These are phyloP conservation scores for Eucera pruinosa DNA, from an alignment of 2,888 invertebrate species.

Conservation along the genomic window DNA sequence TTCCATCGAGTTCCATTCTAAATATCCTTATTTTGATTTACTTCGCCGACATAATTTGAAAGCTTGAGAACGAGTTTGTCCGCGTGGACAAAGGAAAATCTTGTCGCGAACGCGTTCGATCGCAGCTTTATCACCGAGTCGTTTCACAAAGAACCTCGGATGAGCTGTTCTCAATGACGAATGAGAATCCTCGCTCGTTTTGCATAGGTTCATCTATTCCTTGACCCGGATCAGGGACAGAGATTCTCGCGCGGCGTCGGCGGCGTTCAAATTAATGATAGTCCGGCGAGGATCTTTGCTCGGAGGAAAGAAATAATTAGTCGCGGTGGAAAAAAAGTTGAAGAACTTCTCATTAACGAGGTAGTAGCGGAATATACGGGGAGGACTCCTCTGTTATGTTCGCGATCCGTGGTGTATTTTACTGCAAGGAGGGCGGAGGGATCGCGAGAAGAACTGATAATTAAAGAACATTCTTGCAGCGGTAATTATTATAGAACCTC, in stretches of 20 bases:
- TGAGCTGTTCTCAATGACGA: background rate
- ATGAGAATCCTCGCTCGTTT: slow-evolving; percentile 1
- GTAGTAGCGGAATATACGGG: slow-evolving; percentile 31
- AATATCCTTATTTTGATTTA: slow-evolving; percentile 3
- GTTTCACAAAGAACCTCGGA: background rate
- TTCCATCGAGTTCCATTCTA: background rate
- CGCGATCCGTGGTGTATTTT: background rate
- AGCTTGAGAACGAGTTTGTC: too few species aligned
- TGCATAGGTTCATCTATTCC: slow-evolving; percentile 11
- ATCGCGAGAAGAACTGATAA: slow-evolving; percentile 33
- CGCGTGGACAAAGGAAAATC: slow-evolving; percentile 5
- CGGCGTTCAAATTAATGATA: slow-evolving; percentile 44
- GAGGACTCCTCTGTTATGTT: slow-evolving; percentile 45
- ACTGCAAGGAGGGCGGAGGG: background rate
- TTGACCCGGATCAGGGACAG: slow-evolving; percentile 13
- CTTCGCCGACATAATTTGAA: background rate
- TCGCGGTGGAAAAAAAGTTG: slow-evolving; percentile 33
- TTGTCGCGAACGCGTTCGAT: background rate
- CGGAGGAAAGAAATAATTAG: slow-evolving; percentile 56
- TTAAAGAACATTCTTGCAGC: slow-evolving; percentile 45
- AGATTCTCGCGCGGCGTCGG: background rate
- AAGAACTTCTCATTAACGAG: slow-evolving; percentile 57
- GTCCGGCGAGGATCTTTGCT: slow-evolving; percentile 16
- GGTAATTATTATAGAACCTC: slow-evolving; percentile 35
- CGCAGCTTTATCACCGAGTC: background rate